A percentile compares a stretch with the other conserved stretches of the same genome.
Conservation (phyloP, 2,797 vertebrate genomes). For the Dermochelys coriacea region DNA sequence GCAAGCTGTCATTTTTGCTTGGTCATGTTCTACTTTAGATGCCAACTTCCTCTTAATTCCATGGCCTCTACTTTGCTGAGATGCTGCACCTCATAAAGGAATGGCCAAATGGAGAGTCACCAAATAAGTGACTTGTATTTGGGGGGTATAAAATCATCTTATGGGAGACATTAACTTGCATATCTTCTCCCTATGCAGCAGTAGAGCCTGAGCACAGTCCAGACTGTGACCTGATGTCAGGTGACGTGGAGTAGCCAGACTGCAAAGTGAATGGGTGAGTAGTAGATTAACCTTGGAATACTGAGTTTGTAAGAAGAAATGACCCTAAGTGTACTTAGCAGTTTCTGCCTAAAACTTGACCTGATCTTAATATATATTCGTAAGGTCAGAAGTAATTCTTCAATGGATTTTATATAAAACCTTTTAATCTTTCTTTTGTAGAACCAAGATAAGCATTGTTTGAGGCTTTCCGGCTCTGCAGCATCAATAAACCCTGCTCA, state of each 20-base stretch:
- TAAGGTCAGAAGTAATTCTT: not conserved
- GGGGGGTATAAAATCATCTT: not conserved
- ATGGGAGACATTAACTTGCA: not conserved
- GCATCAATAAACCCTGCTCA: slow-evolving; percentile 10
- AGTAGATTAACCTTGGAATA: not conserved
- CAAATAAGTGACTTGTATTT: not conserved
- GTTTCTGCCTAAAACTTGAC: not conserved
- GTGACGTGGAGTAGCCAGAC: not conserved
- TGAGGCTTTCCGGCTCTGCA: slow-evolving; percentile 11
- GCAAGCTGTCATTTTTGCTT: not conserved
- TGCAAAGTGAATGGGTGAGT: slow-evolving; percentile 40
- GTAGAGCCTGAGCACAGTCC: slow-evolving; percentile 57
- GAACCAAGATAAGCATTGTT: not conserved
- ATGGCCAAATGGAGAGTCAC: not conserved
- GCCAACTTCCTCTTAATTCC: not conserved
- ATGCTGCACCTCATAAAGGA: not conserved
- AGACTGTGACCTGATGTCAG: not conserved
- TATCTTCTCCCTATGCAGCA: slow-evolving; percentile 42
- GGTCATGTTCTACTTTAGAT: not conserved
- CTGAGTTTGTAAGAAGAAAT: not conserved
- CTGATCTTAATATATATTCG: not conserved
- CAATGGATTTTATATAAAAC: not conserved
- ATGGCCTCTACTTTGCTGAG: not conserved
- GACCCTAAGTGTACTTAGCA: not conserved
- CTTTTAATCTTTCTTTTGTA: not conserved